Evolutionary conservation across 2,113 vertebrate species (phyloP), one percentile per base, ranked within the genome.

Genomic region (Hippocampus barbouri): DNA sequence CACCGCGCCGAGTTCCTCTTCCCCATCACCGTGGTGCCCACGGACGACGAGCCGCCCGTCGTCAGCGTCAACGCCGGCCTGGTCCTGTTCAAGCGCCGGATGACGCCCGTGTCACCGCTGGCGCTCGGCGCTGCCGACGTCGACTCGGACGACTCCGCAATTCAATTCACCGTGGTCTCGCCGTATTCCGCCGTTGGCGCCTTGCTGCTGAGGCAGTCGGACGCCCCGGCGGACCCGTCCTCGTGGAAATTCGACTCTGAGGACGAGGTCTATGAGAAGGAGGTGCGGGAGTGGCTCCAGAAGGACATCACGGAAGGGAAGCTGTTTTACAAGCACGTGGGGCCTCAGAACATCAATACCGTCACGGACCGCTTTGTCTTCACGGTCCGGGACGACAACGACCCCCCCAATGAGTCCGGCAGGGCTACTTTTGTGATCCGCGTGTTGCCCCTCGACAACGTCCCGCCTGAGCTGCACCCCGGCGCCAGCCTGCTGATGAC

Each of bases 1-100:
- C 93, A 98, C 59, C 91, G 90, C 0, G 96, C 98, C 0, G 95
- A 97, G 73, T 98, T 98, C 76, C 93, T 98, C 60, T 98, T 98
- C 59, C 96, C 97, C 3, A 93, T 98, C 62, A 97, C 96, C 0
- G 74, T 98, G 1, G 95, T 98, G 67, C 95, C 96, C 25, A 95
- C 91, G 7, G 97, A 98, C 59, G 96, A 98, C 20, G 96, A 97
- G 87, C 94, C 97, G 0, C 97, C 96, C 0, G 91, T 97, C 27
- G 90, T 98, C 63, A 97, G 95, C 38, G 95, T 94, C 79, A 98
- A 98, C 90, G 97, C 94, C 0, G 97, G 96, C 15, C 78, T 98
- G 76, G 90, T 90, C 6, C 79, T 97, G n/a, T 94, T 95, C 40
- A 94, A 96, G 82, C 94, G 95, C 1, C 94, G 96, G 73, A 94